phyloP scores from a whole-genome alignment of 2,888 invertebrate genomes.

The Frankliniella fusca region DNA sequence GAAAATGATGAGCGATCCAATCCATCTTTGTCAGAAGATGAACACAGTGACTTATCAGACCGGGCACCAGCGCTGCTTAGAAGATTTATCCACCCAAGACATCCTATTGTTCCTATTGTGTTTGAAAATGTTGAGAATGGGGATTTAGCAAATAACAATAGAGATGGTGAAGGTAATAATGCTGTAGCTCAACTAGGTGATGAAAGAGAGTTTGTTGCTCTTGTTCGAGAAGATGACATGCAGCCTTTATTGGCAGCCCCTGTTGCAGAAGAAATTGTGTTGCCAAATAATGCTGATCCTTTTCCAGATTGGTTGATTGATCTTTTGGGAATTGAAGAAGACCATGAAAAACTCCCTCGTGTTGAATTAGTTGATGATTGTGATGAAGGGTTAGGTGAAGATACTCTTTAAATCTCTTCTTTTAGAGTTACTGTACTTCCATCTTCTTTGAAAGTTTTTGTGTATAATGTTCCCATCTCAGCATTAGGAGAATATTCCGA shows the following conservation, averaged over 20 bases:
- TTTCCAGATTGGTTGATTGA: constrained; percentile 1
- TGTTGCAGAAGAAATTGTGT: background rate
- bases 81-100: background rate
- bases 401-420: background rate
- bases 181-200: constrained; percentile 39
- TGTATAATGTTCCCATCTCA: too few species aligned
- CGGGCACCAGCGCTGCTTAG: background rate
- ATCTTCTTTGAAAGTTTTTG: background rate
- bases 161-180: constrained; percentile 53
- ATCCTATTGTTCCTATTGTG: constrained; percentile 35
- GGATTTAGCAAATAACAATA: constrained; percentile 53
- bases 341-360: background rate
- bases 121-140: constrained; percentile 50
- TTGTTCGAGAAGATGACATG: background rate
- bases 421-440: background rate
- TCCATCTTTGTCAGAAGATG: constrained; percentile 33
- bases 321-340: background rate
- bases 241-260: background rate
- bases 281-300: background rate
- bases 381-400: background rate
- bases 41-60: constrained; percentile 31
- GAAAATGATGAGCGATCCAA: constrained; percentile 38
- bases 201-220: background rate
- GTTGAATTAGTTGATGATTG: background rate
- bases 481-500: too few species aligned